Evolutionary conservation across 2,888 invertebrate genomes (phyloP).

Genomic region (Perdita meconis): DNA sequence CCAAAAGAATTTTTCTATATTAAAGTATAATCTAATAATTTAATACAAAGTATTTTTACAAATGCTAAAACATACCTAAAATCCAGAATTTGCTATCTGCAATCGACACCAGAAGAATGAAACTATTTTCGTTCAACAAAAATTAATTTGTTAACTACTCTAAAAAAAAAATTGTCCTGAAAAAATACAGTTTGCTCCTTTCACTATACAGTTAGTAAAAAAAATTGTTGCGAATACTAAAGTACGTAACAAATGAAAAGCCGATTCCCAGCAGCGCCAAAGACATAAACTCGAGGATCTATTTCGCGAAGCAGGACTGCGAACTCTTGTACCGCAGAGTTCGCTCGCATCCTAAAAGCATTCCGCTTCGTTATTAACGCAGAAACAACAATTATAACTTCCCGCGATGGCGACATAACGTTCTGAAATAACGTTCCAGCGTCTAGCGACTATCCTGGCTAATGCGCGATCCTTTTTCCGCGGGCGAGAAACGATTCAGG

Average conservation of each 20-base stretch:
- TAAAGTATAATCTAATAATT: too few relatives aligned
- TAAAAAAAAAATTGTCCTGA: too few relatives aligned
- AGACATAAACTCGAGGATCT: not conserved
- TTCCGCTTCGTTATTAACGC: not conserved
- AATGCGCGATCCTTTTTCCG: constrained; percentile 28
- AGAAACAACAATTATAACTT: constrained; percentile 29
- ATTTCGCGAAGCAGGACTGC: not conserved
- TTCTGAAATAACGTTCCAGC: constrained; percentile 27
- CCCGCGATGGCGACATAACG: constrained; percentile 5
- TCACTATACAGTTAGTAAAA: too few relatives aligned
- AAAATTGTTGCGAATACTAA: too few relatives aligned
- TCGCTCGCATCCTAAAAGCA: constrained; percentile 4
- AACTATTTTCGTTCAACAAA: too few relatives aligned
- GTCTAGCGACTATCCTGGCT: constrained; percentile 6
- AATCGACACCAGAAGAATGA: too few relatives aligned
- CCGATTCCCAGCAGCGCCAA: not conserved
- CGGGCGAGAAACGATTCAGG: constrained; percentile 7
- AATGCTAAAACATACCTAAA: too few relatives aligned
- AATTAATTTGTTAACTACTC: too few relatives aligned
- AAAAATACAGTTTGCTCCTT: too few relatives aligned
- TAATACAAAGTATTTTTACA: too few relatives aligned
- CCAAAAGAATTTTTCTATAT: too few relatives aligned
- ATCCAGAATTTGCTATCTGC: too few relatives aligned
- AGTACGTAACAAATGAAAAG: not conserved
- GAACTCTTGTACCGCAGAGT: not conserved